These are phyloP conservation scores for Gryllus longicercus DNA, from an alignment of 2,888 invertebrate species.

Conservation along the genomic window DNA sequence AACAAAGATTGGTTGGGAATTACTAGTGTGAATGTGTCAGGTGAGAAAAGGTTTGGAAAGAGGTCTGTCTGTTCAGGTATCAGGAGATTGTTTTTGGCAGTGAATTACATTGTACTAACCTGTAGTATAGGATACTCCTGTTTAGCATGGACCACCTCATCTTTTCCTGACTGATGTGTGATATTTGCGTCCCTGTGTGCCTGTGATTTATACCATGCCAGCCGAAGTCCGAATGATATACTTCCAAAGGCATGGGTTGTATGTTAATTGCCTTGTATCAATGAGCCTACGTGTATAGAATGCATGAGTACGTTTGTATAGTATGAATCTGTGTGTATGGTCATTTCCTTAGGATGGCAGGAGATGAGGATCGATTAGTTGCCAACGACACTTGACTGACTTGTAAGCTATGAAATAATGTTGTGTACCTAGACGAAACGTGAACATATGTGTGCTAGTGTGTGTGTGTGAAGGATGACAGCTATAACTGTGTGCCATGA, in stretches of 20 bases:
- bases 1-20: background rate
- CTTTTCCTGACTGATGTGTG: slow-evolving; percentile 42
- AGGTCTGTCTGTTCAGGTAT: background rate
- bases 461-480: slow-evolving; percentile 20
- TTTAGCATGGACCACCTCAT: slow-evolving; percentile 35
- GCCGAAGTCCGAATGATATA: slow-evolving; percentile 40
- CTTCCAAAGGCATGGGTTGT: slow-evolving; percentile 42
- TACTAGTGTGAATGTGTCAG: background rate
- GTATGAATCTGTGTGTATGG: slow-evolving; percentile 31
- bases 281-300: slow-evolving; percentile 37
- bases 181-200: slow-evolving; percentile 42
- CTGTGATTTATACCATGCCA: slow-evolving; percentile 41
- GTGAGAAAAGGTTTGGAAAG: background rate
- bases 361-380: slow-evolving; percentile 21
- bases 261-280: slow-evolving; percentile 43
- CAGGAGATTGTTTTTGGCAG: background rate
- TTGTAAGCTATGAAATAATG: slow-evolving; percentile 17
- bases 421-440: background rate
- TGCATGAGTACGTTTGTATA: slow-evolving; percentile 27
- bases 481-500: slow-evolving; percentile 32
- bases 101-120: background rate
- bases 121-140: background rate
- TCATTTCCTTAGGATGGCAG: slow-evolving; percentile 24
- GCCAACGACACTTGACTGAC: slow-evolving; percentile 22
- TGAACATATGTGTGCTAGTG: slow-evolving; percentile 25